Evolutionary conservation across 2,113 vertebrate genomes (phyloP), one percentile per base, ranked within the genome.

Genomic region (Nothoprocta perdicaria): DNA sequence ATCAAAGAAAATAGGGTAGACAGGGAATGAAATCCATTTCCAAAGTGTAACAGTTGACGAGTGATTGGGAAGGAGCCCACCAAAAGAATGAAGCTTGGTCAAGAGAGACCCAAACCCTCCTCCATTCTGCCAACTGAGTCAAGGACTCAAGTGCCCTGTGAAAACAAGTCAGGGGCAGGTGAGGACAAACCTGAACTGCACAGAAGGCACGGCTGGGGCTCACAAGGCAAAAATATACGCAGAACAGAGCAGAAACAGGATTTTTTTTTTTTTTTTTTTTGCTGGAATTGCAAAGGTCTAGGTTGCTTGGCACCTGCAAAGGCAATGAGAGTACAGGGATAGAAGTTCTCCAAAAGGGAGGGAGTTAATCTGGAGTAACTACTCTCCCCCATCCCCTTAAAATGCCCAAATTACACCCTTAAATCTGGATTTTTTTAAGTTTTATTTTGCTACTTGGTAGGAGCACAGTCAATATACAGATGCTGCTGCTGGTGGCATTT

Each of bases 141-240:
- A 66, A 73, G 63, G 48, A 65, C 41, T 66, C 50, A 8, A 72
- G 26, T 0, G 38, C 18, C 65, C 86, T 67, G 26, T 72, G 14
- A 87, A 80, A 90, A 43, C 18, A 33, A 38, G 46, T 19, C 38
- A 55, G 8, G 33, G 27, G 61, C 10, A 91, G 26, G 69, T 12
- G 80, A 82, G 91, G 48, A 46, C 41, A 95, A 90, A 41, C 22
- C 69, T 69, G 65, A 5, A 24, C 10, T 12, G 31, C 66, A 84
- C 26, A 38, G 68, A 88, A 88, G 86, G 43, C 45, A 38, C 31
- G 60, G 21, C 9, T 90, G n/a, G 21, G 8, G 35, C 0, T 67
- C 0, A 0, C 35, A 69, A 10, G 68, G 75, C 88, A 38, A 80
- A 76, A 86, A 82, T 9, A n/a, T 22, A 74, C 4, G 5, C 22